Percentiles rank a stretch among this genome's conserved stretches.
phyloP scores from a whole-genome alignment of 2,113 vertebrate genomes.

The Sus scrofa region DNA sequence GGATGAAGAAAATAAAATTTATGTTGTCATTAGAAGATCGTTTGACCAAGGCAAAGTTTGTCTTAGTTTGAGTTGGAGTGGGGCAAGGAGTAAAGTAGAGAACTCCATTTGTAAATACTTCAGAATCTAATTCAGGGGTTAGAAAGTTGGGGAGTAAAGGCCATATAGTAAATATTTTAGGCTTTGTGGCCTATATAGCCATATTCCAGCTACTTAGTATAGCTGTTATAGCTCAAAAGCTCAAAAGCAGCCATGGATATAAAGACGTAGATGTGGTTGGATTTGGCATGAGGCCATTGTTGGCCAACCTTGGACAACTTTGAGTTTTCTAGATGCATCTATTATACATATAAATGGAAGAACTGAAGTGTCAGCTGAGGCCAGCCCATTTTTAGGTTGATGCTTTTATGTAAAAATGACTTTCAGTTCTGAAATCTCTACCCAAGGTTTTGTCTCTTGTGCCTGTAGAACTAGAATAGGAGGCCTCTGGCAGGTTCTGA shows the following conservation, averaged over 20 bases:
- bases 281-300: neutral
- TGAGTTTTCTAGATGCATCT: conserved; percentile 13
- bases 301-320: neutral
- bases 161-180: neutral
- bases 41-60: neutral
- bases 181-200: neutral
- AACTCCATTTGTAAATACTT: neutral
- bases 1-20: neutral
- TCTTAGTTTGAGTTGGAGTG: neutral
- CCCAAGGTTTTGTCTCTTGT: conserved; percentile 8
- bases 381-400: conserved; percentile 42
- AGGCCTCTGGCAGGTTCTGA: neutral
- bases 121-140: neutral
- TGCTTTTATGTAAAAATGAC: conserved; percentile 57
- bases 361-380: neutral
- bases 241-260: neutral
- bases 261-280: neutral
- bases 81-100: neutral
- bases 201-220: neutral
- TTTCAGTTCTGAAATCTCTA: conserved; percentile 40
- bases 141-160: neutral
- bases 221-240: neutral
- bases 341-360: neutral
- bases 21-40: neutral
- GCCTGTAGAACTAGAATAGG: conserved; percentile 55